phyloP scores from a whole-genome alignment of 2,113 vertebrate species.

The Sylvia atricapilla region DNA sequence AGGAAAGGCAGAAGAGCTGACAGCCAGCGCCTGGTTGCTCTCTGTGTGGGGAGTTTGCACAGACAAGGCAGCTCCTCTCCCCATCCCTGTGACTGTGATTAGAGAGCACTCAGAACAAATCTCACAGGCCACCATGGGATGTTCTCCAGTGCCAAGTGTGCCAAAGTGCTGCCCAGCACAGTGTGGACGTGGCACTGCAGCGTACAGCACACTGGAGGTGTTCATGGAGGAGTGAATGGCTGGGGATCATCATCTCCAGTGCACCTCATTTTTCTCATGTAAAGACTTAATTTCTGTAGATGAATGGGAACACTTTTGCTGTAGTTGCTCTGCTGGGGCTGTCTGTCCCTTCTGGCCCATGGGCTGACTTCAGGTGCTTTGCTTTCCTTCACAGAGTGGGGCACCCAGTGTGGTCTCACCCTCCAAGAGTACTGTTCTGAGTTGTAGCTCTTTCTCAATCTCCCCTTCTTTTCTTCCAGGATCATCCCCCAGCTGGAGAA shows the following conservation, averaged over 20 bases:
- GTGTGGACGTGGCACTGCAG: neutral
- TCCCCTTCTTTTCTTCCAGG: conserved; percentile 47
- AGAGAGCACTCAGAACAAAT: neutral
- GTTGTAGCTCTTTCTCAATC: neutral
- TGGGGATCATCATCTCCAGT: neutral
- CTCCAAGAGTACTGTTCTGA: neutral
- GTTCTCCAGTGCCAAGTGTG: neutral
- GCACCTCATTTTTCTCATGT: neutral
- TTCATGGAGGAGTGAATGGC: neutral
- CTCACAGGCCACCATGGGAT: neutral
- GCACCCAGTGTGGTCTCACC: rapidly evolving
- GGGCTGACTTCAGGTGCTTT: neutral
- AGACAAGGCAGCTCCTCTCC: neutral
- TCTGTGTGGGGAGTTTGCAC: neutral
- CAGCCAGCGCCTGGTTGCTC: neutral
- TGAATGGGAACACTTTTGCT: neutral
- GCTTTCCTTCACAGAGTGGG: neutral
- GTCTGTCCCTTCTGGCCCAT: rapidly evolving
- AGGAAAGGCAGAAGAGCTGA: neutral
- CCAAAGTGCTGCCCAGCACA: rapidly evolving
- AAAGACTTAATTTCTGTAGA: neutral
- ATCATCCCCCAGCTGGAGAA: conserved; percentile 73
- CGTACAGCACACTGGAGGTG: rapidly evolving
- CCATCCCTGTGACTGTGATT: neutral
- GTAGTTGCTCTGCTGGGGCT: neutral